Percentiles rank a stretch among this genome's conserved stretches.
Conservation (phyloP, 1,140 invertebrate genomes). For the Varroa destructor region DNA sequence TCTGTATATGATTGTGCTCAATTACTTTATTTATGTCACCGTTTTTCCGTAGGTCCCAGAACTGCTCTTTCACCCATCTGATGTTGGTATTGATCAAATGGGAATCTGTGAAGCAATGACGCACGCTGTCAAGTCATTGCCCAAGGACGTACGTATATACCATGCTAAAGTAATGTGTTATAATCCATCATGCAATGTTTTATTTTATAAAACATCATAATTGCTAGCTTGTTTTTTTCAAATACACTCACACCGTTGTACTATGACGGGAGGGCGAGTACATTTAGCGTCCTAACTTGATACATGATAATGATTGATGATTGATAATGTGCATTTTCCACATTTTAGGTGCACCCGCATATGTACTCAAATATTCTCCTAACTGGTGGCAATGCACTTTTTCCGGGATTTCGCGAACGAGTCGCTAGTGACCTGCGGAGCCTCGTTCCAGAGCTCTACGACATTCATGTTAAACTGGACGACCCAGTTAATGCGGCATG, state of each 20-base stretch:
- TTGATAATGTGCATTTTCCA: background rate
- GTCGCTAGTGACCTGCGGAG: slow-evolving; percentile 59
- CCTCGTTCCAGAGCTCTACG: slow-evolving; percentile 58
- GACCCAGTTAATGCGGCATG: slow-evolving; percentile 68
- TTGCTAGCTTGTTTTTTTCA: background rate
- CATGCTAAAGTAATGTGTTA: too few species aligned
- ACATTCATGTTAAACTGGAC: slow-evolving; percentile 56
- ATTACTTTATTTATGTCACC: slow-evolving; percentile 33
- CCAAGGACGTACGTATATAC: slow-evolving; percentile 44
- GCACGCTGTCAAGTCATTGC: slow-evolving; percentile 54
- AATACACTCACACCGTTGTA: slow-evolving; percentile 24
- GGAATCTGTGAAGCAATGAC: slow-evolving; percentile 81
- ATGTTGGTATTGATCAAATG: slow-evolving; percentile 85
- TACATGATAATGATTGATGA: background rate
- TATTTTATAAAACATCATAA: too few species aligned
- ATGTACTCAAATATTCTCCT: slow-evolving; percentile 76
- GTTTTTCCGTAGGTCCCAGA: slow-evolving; percentile 72
- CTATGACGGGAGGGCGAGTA: background rate
- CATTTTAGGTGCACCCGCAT: slow-evolving; percentile 56
- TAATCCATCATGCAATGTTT: too few species aligned
- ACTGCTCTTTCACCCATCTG: slow-evolving; percentile 82
- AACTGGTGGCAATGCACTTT: slow-evolving; percentile 64
- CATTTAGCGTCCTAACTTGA: background rate
- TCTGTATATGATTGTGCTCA: background rate
- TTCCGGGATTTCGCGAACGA: slow-evolving; percentile 66